Base-by-base conservation (phyloP, 2,797 vertebrate species). In the Anguilla obscura region DNA sequence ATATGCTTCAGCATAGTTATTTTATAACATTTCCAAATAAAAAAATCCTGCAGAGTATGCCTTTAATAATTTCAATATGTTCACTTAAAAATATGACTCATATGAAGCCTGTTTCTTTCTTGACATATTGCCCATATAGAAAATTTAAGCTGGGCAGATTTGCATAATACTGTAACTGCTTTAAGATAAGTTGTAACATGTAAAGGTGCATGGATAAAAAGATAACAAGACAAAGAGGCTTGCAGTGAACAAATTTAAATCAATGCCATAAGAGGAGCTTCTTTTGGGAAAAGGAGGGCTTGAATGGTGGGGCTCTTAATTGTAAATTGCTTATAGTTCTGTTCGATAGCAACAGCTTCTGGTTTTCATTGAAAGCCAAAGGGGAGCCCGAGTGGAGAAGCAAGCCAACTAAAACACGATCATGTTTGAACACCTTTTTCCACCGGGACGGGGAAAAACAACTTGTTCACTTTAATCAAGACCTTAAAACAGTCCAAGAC, bases 371-470 rank as follows among this genome's bases (percentile, higher is more conserved):
- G 79, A 56, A 50, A 66, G 79, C 76, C 60, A 58, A 66, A 84
- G 56, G 58, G 63, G 24, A 87, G 48, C 56, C 93, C 88, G 92
- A 88, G 91, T 84, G n/a, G 91, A 92, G 89, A 91, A 80, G 85
- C 87, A 88, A 88, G 95, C 95, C 96, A 96, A 95, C 88, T 85
- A 92, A 95, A 96, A 96, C 94, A 96, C 92, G 93, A 90, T 94
- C 93, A 86, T 95, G 95, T 96, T 95, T 96, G 94, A 96, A 95
- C 95, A 96, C 95, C 95, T 96, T 95, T 95, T 95, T 95, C 94
- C 94, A 83, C 86, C 30, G 83, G 76, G 80, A 85, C 24, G 63
- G 33, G 30, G 33, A n/a, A 88, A 82, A 58, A 10, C 12, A 27
- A 14, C 84, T 58, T 40, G 74, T 88, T 80, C 40, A 90, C 94